Base-by-base conservation (phyloP, 2,888 invertebrate genomes). In the Apamea epomidion region DNA sequence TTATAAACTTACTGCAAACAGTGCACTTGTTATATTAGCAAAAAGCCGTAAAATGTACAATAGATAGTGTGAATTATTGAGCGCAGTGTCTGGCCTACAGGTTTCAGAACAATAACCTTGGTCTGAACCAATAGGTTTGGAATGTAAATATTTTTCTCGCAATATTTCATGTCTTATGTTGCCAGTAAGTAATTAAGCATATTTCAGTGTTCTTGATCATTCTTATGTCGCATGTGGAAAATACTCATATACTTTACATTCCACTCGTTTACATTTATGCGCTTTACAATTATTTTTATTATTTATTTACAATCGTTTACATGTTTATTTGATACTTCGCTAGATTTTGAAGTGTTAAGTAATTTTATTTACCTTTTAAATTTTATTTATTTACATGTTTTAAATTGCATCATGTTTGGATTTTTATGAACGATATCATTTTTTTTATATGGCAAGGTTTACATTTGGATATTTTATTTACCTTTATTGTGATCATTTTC, bases 191-290 rank as follows among this genome's bases (percentile, higher is more conserved):
- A 78, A 72, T 69, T 79, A 80, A 78, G 68, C 78, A 80, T 62
- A 72, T 60, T 74, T 80, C 78, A 69, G 73, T 81, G 79, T 79
- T 76, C 67, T 76, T 65, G n/a, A 74, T 84, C 72, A 81, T 74
- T 83, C 58, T 32, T 71, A 65, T 62, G 37, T 77, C 14, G 29
- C 76, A 71, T 81, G 89, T 88, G 89, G 87, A 88, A 83, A 87
- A 84, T 88, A 88, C 82, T 89, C 84, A 84, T 73, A 84, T 80
- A 80, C 77, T 84, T 80, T 79, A 89, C 90, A 90, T 90, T 90
- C 90, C 90, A 89, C 87, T 79, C 48, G 71, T 85, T 74, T 58
- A 80, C 79, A 84, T 75, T 77, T 85, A 83, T 83, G 69, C 77
- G 74, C 79, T 70, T 89, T 82, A 80, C 74, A 83, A 78, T 58